These are phyloP conservation scores for Drosophila austrosaltans DNA, from an alignment of 2,888 invertebrate genomes.

Conservation along the genomic window DNA sequence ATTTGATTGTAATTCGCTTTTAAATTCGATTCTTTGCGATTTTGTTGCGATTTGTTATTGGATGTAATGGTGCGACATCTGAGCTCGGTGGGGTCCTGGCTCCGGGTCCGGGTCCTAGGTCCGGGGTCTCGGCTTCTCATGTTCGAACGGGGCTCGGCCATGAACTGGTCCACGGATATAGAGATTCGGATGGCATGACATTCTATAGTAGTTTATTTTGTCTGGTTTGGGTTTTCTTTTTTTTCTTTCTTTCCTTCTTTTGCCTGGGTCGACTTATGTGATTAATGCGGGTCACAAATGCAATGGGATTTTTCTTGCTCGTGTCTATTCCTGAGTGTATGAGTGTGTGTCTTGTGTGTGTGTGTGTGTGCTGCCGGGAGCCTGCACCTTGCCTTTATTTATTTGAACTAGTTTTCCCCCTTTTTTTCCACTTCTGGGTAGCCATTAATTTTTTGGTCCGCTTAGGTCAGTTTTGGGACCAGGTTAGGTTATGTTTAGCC, in stretches of 20 bases:
- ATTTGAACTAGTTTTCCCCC: conserved; percentile 36
- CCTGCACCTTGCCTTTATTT: conserved; percentile 38
- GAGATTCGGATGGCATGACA: conserved; percentile 2
- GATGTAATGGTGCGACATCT: conserved; percentile 76
- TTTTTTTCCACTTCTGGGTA: conserved; percentile 28
- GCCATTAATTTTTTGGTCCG: conserved; percentile 35
- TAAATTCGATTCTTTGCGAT: conserved; percentile 73
- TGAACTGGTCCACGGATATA: neutral
- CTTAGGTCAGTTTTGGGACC: conserved; percentile 30
- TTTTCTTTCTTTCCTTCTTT: conserved; percentile 38
- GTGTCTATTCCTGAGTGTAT: conserved; percentile 14
- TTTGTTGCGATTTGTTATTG: conserved; percentile 75
- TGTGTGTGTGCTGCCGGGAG: conserved; percentile 6
- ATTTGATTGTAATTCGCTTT: conserved; percentile 79
- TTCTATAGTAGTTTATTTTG: conserved; percentile 11
- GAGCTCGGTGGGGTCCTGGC: conserved; percentile 50
- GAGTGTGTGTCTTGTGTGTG: conserved; percentile 7
- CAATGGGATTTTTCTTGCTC: conserved; percentile 24
- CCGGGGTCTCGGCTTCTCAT: neutral
- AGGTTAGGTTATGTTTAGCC: neutral
- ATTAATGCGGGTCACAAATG: conserved; percentile 69
- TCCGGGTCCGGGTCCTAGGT: conserved; percentile 1
- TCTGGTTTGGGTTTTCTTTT: conserved; percentile 24
- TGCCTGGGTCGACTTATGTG: conserved; percentile 53
- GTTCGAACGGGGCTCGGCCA: neutral